phyloP scores from a whole-genome alignment of 1,140 invertebrate species.

The Drosophila insularis region DNA sequence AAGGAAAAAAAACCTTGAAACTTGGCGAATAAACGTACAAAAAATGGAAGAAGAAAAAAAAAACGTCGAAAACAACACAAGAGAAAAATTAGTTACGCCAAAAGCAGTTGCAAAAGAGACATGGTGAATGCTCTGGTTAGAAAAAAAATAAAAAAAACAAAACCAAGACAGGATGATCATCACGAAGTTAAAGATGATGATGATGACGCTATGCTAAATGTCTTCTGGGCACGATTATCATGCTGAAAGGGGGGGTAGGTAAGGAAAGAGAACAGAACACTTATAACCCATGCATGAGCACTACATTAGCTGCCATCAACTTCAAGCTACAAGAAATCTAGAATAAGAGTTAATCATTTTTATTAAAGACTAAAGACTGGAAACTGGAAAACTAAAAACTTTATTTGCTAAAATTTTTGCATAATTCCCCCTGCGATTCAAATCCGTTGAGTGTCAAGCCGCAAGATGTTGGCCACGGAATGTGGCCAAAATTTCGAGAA shows the following conservation, averaged over 20 bases:
- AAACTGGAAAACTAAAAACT: background rate
- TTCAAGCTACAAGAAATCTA: background rate
- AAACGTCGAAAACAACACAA: conserved; percentile 51
- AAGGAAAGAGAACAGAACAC: background rate
- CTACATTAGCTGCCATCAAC: conserved; percentile 20
- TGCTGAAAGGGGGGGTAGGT: conserved; percentile 16
- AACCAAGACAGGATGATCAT: conserved; percentile 3
- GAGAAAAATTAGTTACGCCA: conserved; percentile 79
- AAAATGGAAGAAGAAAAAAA: background rate
- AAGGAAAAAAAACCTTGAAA: conserved; percentile 21
- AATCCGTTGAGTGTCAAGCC: background rate
- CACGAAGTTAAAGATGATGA: conserved; percentile 10
- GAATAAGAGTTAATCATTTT: background rate
- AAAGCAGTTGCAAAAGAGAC: conserved; percentile 54
- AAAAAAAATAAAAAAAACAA: background rate
- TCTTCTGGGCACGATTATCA: conserved; percentile 74
- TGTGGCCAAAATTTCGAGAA: conserved; percentile 10
- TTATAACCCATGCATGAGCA: conserved; percentile 16
- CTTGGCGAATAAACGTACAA: conserved; percentile 25
- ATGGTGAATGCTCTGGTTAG: conserved; percentile 41
- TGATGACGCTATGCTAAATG: conserved; percentile 73
- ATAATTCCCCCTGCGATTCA: conserved; percentile 1
- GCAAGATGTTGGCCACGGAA: conserved; percentile 14
- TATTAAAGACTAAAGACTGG: background rate
- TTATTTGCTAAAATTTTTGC: conserved; percentile 9